phyloP scores from a whole-genome alignment of 2,113 vertebrate species.

The Perca schrenkii region DNA sequence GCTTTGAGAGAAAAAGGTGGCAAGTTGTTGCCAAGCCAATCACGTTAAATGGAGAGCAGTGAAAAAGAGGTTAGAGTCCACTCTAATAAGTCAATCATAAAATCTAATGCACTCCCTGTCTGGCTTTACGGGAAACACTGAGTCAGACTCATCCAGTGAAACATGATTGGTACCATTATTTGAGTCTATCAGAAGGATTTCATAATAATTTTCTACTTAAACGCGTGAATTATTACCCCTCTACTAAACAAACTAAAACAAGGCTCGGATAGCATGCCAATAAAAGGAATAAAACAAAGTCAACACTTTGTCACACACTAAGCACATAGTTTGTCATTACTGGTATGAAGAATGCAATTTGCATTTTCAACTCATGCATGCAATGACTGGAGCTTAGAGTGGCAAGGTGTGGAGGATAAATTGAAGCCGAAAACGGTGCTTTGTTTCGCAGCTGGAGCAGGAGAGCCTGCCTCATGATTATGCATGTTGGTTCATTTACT shows the following conservation, averaged over 20 bases:
- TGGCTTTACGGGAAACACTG: slow-evolving; percentile 38
- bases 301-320: slow-evolving; percentile 64
- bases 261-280: slow-evolving; percentile 66
- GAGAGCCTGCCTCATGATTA: slow-evolving; percentile 26
- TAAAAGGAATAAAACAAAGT: slow-evolving; percentile 18
- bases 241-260: slow-evolving; percentile 37
- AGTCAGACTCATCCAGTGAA: slow-evolving; percentile 33
- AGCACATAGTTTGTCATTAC: slow-evolving; percentile 68
- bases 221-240: slow-evolving; percentile 1
- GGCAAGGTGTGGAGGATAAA: slow-evolving; percentile 60
- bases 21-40: slow-evolving; percentile 49
- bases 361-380: slow-evolving; percentile 79
- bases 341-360: slow-evolving; percentile 74
- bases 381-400: slow-evolving; percentile 74
- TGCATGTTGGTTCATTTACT: slow-evolving; percentile 5
- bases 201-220: slow-evolving; percentile 1
- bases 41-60: slow-evolving; percentile 44
- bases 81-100: slow-evolving; percentile 66
- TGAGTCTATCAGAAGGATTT: slow-evolving; percentile 8
- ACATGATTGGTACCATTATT: slow-evolving; percentile 28
- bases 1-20: slow-evolving; percentile 30
- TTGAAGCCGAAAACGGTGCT: slow-evolving; percentile 40
- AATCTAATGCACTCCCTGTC: slow-evolving; percentile 48
- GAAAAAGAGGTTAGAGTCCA: slow-evolving; percentile 69
- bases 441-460: slow-evolving; percentile 49